Conservation (phyloP, 2,888 invertebrate species). For the Antheraea assamensis region DNA sequence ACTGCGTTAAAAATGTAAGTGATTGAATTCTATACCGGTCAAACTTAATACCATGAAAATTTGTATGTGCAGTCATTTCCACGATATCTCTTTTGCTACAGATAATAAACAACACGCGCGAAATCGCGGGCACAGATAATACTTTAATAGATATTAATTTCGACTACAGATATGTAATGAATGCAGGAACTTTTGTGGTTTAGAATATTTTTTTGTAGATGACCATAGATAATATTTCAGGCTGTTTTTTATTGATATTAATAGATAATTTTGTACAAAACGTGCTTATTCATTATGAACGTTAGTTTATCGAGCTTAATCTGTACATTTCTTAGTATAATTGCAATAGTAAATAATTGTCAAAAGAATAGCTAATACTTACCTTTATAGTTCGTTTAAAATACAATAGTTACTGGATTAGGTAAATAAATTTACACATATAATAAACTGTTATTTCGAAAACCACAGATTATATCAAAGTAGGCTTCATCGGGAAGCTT, state of each 20-base stretch:
- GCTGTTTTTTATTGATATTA: conserved; percentile 5
- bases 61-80: too few species aligned
- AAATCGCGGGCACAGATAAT: too few species aligned
- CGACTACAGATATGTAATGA: too few species aligned
- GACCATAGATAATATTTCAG: background rate
- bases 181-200: too few species aligned
- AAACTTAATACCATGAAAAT: too few species aligned
- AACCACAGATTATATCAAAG: conserved; percentile 8
- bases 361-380: background rate
- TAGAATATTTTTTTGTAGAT: too few species aligned
- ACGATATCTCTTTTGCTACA: too few species aligned
- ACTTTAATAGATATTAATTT: background rate
- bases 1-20: too few species aligned
- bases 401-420: background rate
- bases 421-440: conserved; percentile 2
- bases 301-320: conserved; percentile 10
- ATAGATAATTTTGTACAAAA: background rate
- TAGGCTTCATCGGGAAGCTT: conserved; percentile 3
- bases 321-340: conserved; percentile 6
- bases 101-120: too few species aligned
- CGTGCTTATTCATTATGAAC: conserved; percentile 1
- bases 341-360: background rate
- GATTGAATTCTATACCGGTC: too few species aligned
- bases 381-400: background rate
- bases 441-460: conserved; percentile 1